Evolutionary conservation across 2,888 invertebrate species (phyloP), one percentile per base, ranked within the genome.

Genomic region (Eristalis intricaria): DNA sequence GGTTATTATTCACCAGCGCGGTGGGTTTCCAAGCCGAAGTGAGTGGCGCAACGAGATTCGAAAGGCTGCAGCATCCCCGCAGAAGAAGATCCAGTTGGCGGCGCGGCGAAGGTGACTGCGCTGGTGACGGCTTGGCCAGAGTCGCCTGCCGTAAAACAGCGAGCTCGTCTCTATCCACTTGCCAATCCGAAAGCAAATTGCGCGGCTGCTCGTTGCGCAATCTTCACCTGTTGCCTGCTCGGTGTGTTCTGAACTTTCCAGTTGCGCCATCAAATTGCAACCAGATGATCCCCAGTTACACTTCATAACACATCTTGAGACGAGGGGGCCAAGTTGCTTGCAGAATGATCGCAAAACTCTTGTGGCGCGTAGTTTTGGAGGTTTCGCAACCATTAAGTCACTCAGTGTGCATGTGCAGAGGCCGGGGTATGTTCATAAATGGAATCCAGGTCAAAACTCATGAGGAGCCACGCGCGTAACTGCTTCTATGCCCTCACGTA

Each of bases 401-500:
- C 58, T 65, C 15, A 60, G 61, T 80, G 69, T 70, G 50, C 43
- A 71, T 60, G 64, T 43, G 58, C 35, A 71, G 56, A 13, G 35
- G 50, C 22, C 15, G 65, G 74, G 56, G 50, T 15, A 35, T 79
- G 40, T 61, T 75, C 56, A 75, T 80, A 61, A 80, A 76, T 43
- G 58, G 43, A 76, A 85, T 85, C 71, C 76, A 81, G 81, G 84
- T 85, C 84, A 85, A 81, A 76, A 76, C 61, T 40, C 71, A 85
- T 38, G 32, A 50, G 70, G 65, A 74, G 29, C 74, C 22, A 50
- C 61, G 65, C 50, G 35, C 38, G 65, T 66, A 50, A 75, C 61
- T 71, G 63, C 43, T 71, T 58, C 23, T 73, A 71, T 71, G 66
- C 35, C 56, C 61, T 81, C 81, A 85, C 81, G 84, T 76, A 81